Base-by-base conservation (phyloP, 2,113 vertebrate genomes). In the Eubucco bourcierii region DNA sequence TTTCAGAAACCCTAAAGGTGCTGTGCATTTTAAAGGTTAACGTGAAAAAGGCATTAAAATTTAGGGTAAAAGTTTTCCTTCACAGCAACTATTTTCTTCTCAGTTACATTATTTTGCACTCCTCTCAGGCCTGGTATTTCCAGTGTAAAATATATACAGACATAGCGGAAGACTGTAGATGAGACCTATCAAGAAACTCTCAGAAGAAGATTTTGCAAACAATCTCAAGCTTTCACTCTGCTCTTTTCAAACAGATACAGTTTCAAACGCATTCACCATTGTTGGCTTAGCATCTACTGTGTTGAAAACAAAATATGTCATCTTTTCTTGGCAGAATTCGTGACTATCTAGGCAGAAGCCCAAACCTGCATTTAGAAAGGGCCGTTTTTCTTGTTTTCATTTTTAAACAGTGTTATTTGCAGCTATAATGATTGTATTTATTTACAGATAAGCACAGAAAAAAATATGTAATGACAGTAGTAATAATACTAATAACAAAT, bases 341-440 rank as follows among this genome's bases (percentile, higher is more conserved):
- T 67, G 44, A 53, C 85, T 81, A 27, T 71, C 66, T 87, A 86
- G 82, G 87, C 65, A 71, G 7, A 84, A 29, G 55, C 60, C n/a
- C 83, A 94, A 87, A 85, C 39, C 23, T 83, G 20, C 37, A 66
- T 60, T 88, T 90, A 87, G 8, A n/a, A 84, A 64, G 31, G 10
- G 28, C 24, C 7, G 1, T 58, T 81, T 92, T 94, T 81, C 46
- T 70, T 91, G 46, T 81, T 94, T 92, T 86, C n/a, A 76, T 84
- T 95, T 95, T 93, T 80, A 91, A 85, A 80, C n/a, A 61, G 24
- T 86, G 37, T 72, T n/a, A 90, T 85, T 75, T 76, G 80, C 88
- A 92, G 84, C 82, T 81, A 47, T 47, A 86, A 73, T 84, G 78
- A 56, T 58, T 77, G 8, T 33, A 61, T 82, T 80, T 70, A 16